Evolutionary conservation across 2,113 vertebrate genomes (phyloP).

Genomic region (Ornithorhynchus anatinus): DNA sequence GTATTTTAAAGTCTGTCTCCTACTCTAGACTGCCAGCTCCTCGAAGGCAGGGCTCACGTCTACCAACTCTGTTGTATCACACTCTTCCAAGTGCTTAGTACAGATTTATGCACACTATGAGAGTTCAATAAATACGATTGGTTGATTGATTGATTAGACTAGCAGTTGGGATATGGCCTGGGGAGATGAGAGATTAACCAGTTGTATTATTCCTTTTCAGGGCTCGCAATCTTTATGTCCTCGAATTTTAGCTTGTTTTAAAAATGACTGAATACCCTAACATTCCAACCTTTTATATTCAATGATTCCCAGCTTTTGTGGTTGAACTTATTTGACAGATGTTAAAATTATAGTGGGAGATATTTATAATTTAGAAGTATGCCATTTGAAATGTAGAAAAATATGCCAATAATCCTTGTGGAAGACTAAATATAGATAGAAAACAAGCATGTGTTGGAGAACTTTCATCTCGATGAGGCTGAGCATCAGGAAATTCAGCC

Average conservation of each 20-base stretch:
- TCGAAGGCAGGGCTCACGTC: no score
- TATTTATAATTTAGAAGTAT: conserved; percentile 9
- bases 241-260: neutral
- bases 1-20: no score
- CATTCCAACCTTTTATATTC: conserved; percentile 9
- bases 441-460: neutral
- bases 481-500: no score
- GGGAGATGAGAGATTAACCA: no score
- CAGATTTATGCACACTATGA: no score
- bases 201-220: neutral
- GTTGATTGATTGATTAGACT: no score
- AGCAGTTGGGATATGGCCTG: no score
- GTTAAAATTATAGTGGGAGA: neutral
- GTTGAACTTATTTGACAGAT: conserved; percentile 37
- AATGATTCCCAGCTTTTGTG: conserved; percentile 27
- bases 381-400: neutral
- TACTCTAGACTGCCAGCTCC: no score
- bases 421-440: neutral
- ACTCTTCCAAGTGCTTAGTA: no score
- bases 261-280: neutral
- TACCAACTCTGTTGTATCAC: no score
- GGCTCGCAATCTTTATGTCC: neutral
- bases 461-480: neutral
- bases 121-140: no score
- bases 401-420: neutral